Conservation (phyloP, 2,888 invertebrate genomes). For the Podotricha telesiphe region DNA sequence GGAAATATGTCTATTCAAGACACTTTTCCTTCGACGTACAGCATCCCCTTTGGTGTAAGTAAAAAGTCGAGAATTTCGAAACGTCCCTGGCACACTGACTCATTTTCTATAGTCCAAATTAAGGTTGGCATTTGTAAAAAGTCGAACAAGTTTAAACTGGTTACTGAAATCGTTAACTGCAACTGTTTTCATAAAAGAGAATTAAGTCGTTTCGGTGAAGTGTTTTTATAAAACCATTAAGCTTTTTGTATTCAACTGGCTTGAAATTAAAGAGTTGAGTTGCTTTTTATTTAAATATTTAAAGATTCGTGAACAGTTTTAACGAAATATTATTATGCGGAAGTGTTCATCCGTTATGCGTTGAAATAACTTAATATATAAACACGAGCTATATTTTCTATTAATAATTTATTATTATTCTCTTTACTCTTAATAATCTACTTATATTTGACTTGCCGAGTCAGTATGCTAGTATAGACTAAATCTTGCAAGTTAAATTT, state of each 20-base stretch:
- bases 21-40: slow-evolving; percentile 3
- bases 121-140: slow-evolving; percentile 39
- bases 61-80: slow-evolving; percentile 53
- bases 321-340: not conserved
- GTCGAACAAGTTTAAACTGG: slow-evolving; percentile 31
- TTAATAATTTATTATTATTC: too few relatives aligned
- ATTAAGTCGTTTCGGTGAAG: slow-evolving; percentile 22
- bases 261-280: slow-evolving; percentile 17
- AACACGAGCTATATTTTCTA: too few relatives aligned
- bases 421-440: too few relatives aligned
- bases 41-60: slow-evolving; percentile 36
- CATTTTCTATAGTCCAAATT: slow-evolving; percentile 47
- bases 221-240: slow-evolving; percentile 24
- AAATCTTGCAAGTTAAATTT: too few relatives aligned
- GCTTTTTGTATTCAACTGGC: slow-evolving; percentile 18
- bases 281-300: slow-evolving; percentile 1
- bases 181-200: slow-evolving; percentile 32
- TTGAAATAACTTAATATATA: not conserved
- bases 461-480: too few relatives aligned
- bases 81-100: slow-evolving; percentile 70
- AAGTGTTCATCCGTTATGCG: slow-evolving; percentile 1
- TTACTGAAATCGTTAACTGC: slow-evolving; percentile 34
- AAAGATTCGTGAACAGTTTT: not conserved
- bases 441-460: too few relatives aligned
- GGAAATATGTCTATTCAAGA: slow-evolving; percentile 25